phyloP scores from a whole-genome alignment of 2,888 invertebrate genomes.

The Xanthostigma xanthostigma region DNA sequence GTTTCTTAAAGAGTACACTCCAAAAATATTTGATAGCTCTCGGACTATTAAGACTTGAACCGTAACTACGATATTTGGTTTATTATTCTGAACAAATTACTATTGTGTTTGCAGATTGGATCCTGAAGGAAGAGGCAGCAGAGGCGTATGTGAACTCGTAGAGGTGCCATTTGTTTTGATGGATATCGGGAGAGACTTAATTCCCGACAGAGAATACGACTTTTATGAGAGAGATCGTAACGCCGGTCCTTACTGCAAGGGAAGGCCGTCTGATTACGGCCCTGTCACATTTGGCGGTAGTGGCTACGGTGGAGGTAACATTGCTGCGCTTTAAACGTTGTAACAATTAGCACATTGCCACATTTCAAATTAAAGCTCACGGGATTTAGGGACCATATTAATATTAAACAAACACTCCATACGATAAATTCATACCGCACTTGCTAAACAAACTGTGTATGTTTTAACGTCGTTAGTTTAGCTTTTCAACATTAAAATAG shows the following conservation, averaged over 20 bases:
- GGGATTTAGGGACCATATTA: too few relatives aligned
- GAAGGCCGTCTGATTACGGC: constrained; percentile 6
- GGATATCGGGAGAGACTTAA: constrained; percentile 45
- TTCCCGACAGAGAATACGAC: constrained; percentile 57
- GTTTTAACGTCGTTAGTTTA: too few relatives aligned
- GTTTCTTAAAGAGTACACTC: too few relatives aligned
- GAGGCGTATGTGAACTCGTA: constrained; percentile 64
- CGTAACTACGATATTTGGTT: neutral
- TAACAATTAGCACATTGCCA: too few relatives aligned
- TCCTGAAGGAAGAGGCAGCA: constrained; percentile 44
- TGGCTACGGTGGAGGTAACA: constrained; percentile 9
- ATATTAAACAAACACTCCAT: too few relatives aligned
- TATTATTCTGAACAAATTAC: neutral
- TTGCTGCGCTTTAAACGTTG: constrained; percentile 5
- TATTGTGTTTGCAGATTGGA: constrained; percentile 37
- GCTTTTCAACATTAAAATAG: too few relatives aligned
- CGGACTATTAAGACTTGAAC: too few relatives aligned
- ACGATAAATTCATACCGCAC: too few relatives aligned
- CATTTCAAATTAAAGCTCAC: too few relatives aligned
- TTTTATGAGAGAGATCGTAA: constrained; percentile 66
- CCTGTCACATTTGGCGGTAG: neutral
- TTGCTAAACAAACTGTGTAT: too few relatives aligned
- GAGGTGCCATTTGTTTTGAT: constrained; percentile 54
- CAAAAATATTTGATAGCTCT: too few relatives aligned
- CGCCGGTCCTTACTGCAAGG: constrained; percentile 43